Base-by-base conservation (phyloP, 2,888 invertebrate genomes). In the Drosophila mulleri region DNA sequence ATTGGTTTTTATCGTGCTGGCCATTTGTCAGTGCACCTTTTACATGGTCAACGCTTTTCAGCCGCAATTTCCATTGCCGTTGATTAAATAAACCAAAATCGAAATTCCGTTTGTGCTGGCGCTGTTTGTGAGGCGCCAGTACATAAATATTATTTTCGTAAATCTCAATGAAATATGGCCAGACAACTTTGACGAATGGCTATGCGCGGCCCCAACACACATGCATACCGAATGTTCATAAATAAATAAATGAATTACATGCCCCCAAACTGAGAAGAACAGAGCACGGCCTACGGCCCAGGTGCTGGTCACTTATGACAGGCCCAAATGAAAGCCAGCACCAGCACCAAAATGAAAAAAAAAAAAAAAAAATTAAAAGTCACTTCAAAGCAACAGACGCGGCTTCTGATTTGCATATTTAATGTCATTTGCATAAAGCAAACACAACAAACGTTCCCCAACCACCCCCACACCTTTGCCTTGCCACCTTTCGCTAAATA, bases 31-130 rank as follows among this genome's bases (percentile, higher is more conserved):
- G 72, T 56, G 69, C 67, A 71, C 72, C 83, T 73, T 78, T 76
- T 75, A 77, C 80, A 86, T 69, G 76, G 45, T 66, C 70, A 76
- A 70, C 71, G 75, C 69, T 45, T 76, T 75, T 67, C 39, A 64
- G 44, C 53, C 63, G 44, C 70, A 57, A 67, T 70, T 71, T 75
- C 65, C 66, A 58, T 67, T 72, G 68, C 63, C 78, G 41, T 76
- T 77, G 68, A 85, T 87, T 84, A 89, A 89, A 89, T 89, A 89
- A 89, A 89, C 78, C 75, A 61, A 82, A 73, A 80, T 67, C 67
- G 67, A 87, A 78, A 87, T 75, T 78, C 78, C 67, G 69, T 68
- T 70, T 72, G 72, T 69, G 53, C 62, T 29, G 1, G 29, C 52
- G 57, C 56, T 6, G 37, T 16, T 23, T n/a, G n/a, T n/a, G 12